phyloP scores from a whole-genome alignment of 2,113 vertebrate species.

The Macquaria ambigua region DNA sequence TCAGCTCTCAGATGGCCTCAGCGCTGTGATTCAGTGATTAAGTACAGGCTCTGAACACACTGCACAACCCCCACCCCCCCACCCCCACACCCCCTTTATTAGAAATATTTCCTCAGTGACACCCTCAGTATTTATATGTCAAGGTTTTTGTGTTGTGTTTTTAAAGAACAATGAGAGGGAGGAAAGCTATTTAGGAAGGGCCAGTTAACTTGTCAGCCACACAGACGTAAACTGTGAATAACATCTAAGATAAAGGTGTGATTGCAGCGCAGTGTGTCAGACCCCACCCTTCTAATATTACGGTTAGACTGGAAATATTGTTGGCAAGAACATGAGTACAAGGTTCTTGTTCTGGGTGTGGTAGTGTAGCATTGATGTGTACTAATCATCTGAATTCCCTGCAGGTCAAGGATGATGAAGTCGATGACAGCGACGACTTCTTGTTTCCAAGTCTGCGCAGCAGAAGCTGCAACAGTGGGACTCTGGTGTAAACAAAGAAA shows the following conservation, averaged over 20 bases:
- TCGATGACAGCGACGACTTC: neutral
- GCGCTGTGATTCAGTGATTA: neutral
- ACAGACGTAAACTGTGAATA: neutral
- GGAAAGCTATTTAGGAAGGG: neutral
- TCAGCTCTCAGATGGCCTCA: neutral
- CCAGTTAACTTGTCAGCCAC: neutral
- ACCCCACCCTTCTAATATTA: neutral
- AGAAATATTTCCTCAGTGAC: neutral
- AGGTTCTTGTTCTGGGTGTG: neutral
- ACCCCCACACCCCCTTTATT: neutral
- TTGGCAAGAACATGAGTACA: neutral
- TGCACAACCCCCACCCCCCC: too few species aligned
- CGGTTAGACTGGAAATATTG: neutral
- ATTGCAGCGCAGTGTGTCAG: neutral
- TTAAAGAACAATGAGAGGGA: neutral
- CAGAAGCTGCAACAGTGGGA: fast-evolving
- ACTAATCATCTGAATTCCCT: neutral
- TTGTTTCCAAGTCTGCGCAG: neutral
- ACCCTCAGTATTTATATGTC: too few species aligned
- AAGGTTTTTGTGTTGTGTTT: too few species aligned
- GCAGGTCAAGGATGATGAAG: conserved; percentile 1
- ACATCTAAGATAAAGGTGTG: too few species aligned
- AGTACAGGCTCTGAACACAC: too few species aligned
- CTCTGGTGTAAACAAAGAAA: conserved; percentile 10
- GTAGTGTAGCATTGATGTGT: fast-evolving